phyloP scores from a whole-genome alignment of 2,888 invertebrate genomes.

The Drosophila formosana region DNA sequence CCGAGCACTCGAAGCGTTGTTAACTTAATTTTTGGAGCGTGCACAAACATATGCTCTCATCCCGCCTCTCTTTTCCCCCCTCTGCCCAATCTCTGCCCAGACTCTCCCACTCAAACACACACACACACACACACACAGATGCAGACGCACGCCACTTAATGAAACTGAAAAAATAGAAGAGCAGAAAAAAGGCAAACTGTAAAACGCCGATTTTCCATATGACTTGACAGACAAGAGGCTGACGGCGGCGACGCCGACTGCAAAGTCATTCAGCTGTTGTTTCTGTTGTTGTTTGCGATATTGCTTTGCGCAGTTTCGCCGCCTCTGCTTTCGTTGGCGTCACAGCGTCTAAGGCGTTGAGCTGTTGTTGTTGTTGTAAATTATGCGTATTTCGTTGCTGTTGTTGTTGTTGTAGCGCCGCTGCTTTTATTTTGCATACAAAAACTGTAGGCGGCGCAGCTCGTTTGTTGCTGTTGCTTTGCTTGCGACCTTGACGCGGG shows the following conservation, averaged over 20 bases:
- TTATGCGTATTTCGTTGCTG: constrained; percentile 67
- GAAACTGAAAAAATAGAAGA: constrained; percentile 48
- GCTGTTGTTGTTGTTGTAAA: constrained; percentile 43
- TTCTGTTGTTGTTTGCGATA: constrained; percentile 37
- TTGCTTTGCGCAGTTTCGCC: constrained; percentile 32
- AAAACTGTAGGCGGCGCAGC: constrained; percentile 65
- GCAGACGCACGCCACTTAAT: constrained; percentile 74
- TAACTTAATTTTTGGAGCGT: constrained; percentile 83
- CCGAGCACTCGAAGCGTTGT: constrained; percentile 74
- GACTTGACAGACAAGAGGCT: constrained; percentile 82
- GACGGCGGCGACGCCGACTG: constrained; percentile 19
- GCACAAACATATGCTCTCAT: constrained; percentile 69
- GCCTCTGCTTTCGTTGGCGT: constrained; percentile 41
- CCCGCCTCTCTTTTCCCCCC: constrained; percentile 16
- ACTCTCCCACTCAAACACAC: constrained; percentile 60
- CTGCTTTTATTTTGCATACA: constrained; percentile 75
- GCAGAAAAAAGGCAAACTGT: constrained; percentile 53
- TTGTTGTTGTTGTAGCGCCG: constrained; percentile 31
- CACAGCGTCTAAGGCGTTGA: constrained; percentile 53
- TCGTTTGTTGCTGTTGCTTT: constrained; percentile 12
- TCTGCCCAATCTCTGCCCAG: constrained; percentile 6
- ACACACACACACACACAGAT: constrained; percentile 30
- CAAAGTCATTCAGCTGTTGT: constrained; percentile 56
- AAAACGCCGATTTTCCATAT: constrained; percentile 85
- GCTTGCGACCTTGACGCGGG: constrained; percentile 47